phyloP scores from a whole-genome alignment of 2,113 vertebrate genomes.

The Dicaeum eximium region DNA sequence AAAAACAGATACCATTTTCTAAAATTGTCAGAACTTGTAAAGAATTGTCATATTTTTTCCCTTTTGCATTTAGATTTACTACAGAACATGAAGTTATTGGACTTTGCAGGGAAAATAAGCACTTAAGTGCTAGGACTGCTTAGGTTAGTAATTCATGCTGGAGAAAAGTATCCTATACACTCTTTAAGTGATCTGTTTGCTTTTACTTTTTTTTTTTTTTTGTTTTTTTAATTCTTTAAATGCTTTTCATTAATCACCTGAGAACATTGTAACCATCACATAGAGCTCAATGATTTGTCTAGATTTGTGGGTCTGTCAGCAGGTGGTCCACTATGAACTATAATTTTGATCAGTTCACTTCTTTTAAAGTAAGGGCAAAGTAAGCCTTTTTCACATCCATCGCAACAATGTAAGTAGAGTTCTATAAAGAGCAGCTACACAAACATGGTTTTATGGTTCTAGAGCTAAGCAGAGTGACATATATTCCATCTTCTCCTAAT shows the following conservation, averaged over 20 bases:
- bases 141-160: neutral
- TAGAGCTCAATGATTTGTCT: neutral
- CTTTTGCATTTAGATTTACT: neutral
- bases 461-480: neutral
- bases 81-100: neutral
- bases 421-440: neutral
- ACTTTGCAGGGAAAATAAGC: neutral
- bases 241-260: neutral
- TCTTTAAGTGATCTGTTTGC: neutral
- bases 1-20: neutral
- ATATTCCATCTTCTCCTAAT: neutral
- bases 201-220: neutral
- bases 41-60: neutral
- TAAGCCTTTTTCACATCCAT: neutral
- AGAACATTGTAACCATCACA: neutral
- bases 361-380: neutral
- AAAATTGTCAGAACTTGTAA: neutral
- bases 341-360: neutral
- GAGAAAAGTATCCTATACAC: neutral
- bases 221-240: neutral
- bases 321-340: neutral
- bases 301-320: neutral
- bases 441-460: neutral
- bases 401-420: neutral
- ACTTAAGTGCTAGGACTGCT: neutral